These are phyloP conservation scores for Periophthalmodon schlosseri DNA, from an alignment of 2,113 vertebrate species.

Conservation along the genomic window DNA sequence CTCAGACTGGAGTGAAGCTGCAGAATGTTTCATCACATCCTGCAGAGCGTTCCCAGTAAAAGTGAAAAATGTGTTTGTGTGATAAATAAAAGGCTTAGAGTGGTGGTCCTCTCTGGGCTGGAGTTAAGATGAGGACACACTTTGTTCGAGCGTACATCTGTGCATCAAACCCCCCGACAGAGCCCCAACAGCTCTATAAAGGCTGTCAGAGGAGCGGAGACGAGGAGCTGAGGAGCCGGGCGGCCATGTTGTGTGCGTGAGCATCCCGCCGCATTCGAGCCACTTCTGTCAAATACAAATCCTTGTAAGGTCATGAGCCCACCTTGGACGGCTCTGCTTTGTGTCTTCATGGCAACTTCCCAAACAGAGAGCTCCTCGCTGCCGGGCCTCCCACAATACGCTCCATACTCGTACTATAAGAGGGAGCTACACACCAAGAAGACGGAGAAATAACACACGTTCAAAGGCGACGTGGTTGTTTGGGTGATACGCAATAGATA, in stretches of 20 bases:
- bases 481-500: neutral
- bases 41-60: slow-evolving; percentile 28
- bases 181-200: slow-evolving; percentile 62
- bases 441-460: neutral
- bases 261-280: slow-evolving; percentile 49
- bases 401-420: slow-evolving; percentile 33
- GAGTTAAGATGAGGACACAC: slow-evolving; percentile 55
- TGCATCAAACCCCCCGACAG: slow-evolving; percentile 37
- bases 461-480: neutral
- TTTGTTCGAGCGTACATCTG: slow-evolving; percentile 30
- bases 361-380: slow-evolving; percentile 69
- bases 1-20: slow-evolving; percentile 26
- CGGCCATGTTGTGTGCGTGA: slow-evolving; percentile 5
- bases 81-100: slow-evolving; percentile 44
- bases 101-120: slow-evolving; percentile 18
- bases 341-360: slow-evolving; percentile 74
- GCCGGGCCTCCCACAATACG: slow-evolving; percentile 60
- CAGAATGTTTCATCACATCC: slow-evolving; percentile 31
- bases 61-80: slow-evolving; percentile 34
- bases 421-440: neutral
- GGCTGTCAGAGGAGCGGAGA: slow-evolving; percentile 48
- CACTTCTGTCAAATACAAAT: slow-evolving; percentile 66
- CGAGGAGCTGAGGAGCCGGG: neutral
- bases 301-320: slow-evolving; percentile 75
- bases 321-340: slow-evolving; percentile 72